phyloP scores from a whole-genome alignment of 2,113 vertebrate species.

The Anolis sagrei region DNA sequence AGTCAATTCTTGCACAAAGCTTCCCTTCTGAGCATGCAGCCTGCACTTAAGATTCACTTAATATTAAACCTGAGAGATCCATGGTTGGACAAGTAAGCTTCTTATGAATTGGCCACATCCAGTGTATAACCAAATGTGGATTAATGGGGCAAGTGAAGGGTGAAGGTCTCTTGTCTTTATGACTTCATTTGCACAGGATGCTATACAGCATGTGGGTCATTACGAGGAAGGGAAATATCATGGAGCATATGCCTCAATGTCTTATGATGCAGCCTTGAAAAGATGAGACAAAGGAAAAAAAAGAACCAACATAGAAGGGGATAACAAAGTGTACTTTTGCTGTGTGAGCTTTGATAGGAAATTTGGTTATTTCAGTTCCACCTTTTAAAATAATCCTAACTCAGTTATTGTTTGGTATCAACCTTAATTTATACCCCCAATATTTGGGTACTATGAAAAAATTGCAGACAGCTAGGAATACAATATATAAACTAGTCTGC shows the following conservation, averaged over 20 bases:
- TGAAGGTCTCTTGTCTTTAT: background rate
- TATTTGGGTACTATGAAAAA: no score
- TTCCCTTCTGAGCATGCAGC: background rate
- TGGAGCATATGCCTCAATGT: background rate
- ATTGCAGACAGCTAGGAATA: background rate
- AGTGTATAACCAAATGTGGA: background rate
- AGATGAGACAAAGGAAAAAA: background rate
- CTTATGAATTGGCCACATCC: slow-evolving; percentile 19
- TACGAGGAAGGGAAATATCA: background rate
- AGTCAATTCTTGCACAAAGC: slow-evolving; percentile 48
- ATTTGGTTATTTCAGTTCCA: background rate
- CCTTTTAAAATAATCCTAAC: background rate
- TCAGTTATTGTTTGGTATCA: no score
- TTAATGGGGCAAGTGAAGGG: background rate
- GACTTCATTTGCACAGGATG: background rate
- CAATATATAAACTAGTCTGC: background rate
- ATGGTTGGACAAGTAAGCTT: slow-evolving; percentile 33
- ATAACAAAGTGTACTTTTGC: background rate
- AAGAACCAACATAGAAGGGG: background rate
- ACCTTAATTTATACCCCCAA: background rate
- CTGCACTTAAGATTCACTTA: slow-evolving; percentile 1
- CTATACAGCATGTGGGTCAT: background rate
- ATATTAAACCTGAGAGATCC: slow-evolving; percentile 1
- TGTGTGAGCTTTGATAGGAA: background rate
- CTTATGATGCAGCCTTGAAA: background rate